Evolutionary conservation across 2,888 invertebrate species (phyloP).

Genomic region (Elysia crispata): DNA sequence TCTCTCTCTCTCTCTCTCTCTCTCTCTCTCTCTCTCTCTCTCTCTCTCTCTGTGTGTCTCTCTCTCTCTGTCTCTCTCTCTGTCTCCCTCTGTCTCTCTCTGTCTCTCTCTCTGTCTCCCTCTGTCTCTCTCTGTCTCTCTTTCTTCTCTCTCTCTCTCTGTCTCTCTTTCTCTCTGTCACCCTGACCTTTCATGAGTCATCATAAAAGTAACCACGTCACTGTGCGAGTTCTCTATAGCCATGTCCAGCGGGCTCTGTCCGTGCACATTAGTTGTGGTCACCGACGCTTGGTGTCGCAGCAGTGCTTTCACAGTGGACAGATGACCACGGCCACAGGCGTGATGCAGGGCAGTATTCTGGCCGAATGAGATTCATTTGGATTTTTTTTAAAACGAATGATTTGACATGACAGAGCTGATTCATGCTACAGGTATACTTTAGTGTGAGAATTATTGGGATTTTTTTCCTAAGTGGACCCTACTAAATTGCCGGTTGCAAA

Average conservation of each 20-base stretch:
- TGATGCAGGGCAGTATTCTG: slow-evolving; percentile 45
- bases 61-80: neutral
- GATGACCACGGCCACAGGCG: slow-evolving; percentile 34
- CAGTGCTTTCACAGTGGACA: slow-evolving; percentile 31
- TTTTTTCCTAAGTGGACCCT: too few species aligned
- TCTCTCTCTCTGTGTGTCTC: neutral
- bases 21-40: neutral
- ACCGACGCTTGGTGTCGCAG: slow-evolving; percentile 32
- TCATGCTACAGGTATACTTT: too few species aligned
- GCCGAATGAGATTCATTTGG: too few species aligned
- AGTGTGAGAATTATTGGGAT: too few species aligned
- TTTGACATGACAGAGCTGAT: too few species aligned
- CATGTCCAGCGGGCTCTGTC: slow-evolving; percentile 35
- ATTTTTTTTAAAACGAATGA: too few species aligned
- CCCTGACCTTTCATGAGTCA: slow-evolving; percentile 25
- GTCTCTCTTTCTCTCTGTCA: neutral
- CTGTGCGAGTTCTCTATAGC: slow-evolving; percentile 20
- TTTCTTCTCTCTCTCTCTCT: neutral
- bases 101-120: neutral
- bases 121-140: neutral
- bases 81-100: neutral
- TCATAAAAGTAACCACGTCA: slow-evolving; percentile 32
- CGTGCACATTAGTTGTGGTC: slow-evolving; percentile 29
- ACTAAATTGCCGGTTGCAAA: too few species aligned
- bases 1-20: too few species aligned